A percentile compares a stretch with the other conserved stretches of the same genome.
phyloP scores from a whole-genome alignment of 2,888 invertebrate species.

The Leptinotarsa haldemani region DNA sequence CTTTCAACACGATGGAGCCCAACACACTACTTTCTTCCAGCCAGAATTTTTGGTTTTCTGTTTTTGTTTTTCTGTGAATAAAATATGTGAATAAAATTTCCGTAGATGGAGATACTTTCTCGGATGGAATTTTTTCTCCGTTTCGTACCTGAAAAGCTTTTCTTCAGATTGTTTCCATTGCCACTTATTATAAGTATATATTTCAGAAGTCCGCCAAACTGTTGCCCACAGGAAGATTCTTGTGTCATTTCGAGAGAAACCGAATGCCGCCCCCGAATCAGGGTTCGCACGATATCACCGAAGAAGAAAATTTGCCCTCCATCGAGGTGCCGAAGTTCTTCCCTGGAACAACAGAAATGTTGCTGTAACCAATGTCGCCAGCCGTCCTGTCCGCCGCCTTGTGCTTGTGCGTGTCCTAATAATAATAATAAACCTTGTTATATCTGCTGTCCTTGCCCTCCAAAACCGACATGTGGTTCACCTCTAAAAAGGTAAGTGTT shows the following conservation, averaged over 20 bases:
- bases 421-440: conserved; percentile 7
- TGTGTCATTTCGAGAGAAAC: conserved; percentile 1
- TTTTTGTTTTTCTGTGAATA: too few relatives aligned
- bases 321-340: conserved; percentile 12
- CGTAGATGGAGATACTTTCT: too few relatives aligned
- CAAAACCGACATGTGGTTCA: conserved; percentile 21
- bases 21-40: too few relatives aligned
- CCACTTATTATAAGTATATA: too few relatives aligned
- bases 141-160: too few relatives aligned
- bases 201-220: conserved; percentile 33
- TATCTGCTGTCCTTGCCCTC: conserved; percentile 6
- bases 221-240: conserved; percentile 28
- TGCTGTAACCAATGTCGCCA: conserved; percentile 24
- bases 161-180: too few relatives aligned
- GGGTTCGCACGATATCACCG: conserved; percentile 13
- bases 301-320: conserved; percentile 20
- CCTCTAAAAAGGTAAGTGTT: conserved; percentile 26
- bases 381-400: conserved; percentile 22
- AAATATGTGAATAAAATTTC: too few relatives aligned
- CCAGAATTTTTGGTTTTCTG: too few relatives aligned
- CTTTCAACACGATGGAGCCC: too few relatives aligned
- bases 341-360: conserved; percentile 29
- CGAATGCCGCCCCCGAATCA: conserved; percentile 17
- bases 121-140: too few relatives aligned
- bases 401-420: conserved; percentile 21